Base-by-base conservation (phyloP, 92 coral and sea anemone genomes). In the Epizoanthus ramosus region DNA sequence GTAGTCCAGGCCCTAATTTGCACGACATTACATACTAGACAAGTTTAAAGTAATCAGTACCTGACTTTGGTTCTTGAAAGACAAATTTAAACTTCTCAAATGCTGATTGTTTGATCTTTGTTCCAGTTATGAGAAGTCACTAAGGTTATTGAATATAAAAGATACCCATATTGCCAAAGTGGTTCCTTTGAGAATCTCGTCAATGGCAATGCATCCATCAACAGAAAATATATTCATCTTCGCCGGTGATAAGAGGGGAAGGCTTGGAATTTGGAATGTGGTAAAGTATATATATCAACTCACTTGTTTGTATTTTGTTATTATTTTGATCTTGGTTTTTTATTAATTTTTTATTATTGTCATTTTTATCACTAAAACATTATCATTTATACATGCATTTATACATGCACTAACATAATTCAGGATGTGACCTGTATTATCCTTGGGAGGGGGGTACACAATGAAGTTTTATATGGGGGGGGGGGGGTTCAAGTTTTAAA, bases 221-320 rank as follows among this genome's bases (percentile, higher is more conserved):
- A 72, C 54, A 47, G 79, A 74, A 17, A 97, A 94, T 73, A 83
- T 91, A 13, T 21, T 97, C 23, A 35, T 97, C 22, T 87, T 95
- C 80, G 99, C 92, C 80, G 97, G 96, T 0, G 99, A 92, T 72
- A 97, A 87, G 63, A 81, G 79, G 83, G 99, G 99, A 18, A 79
- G 88, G 47, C 87, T 97, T 71, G 99, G 99, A 23, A 86, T 97
- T 37, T 97, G 99, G 99, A 91, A 97, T 85, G 90, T 94, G 93
- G 99, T 97, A 88, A 92, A 50, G 54, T 50, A 50, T 13, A 50
- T 16, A 2, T 9, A 50, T 16, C 10, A 2, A 12, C 54, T 50
- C 3, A 50, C 54, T 50, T 50, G 13, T 50, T 2, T 5, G 14
- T 50, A 13, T 15, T 9, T 50, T 50, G 54, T 50, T 50, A 50